Evolutionary conservation across 2,113 vertebrate species (phyloP).

Genomic region (Rhinoderma darwinii): DNA sequence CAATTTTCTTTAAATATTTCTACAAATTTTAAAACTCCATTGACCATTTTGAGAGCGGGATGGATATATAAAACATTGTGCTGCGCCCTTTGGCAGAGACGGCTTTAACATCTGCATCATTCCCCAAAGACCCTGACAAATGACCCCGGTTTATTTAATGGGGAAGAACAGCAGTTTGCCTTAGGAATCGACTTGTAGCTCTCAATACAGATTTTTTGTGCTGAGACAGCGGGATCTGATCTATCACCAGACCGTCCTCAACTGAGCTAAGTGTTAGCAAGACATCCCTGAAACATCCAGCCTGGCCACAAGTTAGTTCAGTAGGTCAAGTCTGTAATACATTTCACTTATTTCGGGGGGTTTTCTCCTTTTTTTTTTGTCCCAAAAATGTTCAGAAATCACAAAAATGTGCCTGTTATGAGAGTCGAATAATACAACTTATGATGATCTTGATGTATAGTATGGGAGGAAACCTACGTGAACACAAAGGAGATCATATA

Average conservation of each 20-base stretch:
- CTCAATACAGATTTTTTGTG: background rate
- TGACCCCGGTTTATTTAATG: slow-evolving; percentile 27
- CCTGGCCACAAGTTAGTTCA: background rate
- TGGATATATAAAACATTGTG: background rate
- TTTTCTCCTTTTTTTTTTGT: background rate
- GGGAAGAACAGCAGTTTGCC: background rate
- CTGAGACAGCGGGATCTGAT: slow-evolving; percentile 45
- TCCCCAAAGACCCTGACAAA: slow-evolving; percentile 31
- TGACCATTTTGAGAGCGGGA: background rate
- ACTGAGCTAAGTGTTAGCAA: slow-evolving; percentile 30
- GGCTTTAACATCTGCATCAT: slow-evolving; percentile 21
- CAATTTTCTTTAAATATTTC: background rate
- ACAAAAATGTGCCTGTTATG: too few species aligned
- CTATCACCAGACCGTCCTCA: slow-evolving; percentile 38
- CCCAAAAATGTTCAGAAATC: background rate
- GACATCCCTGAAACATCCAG: slow-evolving; percentile 24
- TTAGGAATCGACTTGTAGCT: slow-evolving; percentile 2
- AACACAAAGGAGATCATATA: background rate
- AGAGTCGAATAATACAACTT: too few species aligned
- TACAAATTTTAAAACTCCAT: slow-evolving; percentile 14
- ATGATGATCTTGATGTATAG: background rate
- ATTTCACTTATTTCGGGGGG: background rate
- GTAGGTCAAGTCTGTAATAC: background rate
- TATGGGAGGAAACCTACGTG: background rate
- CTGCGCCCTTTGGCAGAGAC: slow-evolving; percentile 15